Evolutionary conservation across 2,113 vertebrate species (phyloP).

Genomic region (Chitala chitala): DNA sequence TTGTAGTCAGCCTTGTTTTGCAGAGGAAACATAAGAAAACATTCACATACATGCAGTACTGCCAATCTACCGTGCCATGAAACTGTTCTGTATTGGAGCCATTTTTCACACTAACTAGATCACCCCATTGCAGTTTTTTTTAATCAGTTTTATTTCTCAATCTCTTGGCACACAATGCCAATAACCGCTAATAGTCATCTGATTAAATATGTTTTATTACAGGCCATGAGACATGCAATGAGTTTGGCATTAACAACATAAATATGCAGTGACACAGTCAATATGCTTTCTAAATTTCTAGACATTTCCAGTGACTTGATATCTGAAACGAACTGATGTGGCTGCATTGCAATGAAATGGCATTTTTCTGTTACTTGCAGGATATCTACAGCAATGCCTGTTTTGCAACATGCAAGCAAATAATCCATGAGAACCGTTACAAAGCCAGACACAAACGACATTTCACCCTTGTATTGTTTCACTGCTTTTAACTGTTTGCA

Average conservation of each 20-base stretch:
- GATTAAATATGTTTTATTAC: background rate
- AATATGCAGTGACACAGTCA: background rate
- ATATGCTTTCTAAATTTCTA: background rate
- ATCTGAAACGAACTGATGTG: conserved; percentile 16
- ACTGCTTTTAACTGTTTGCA: too few species aligned
- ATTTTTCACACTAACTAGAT: background rate
- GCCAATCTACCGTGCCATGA: too few species aligned
- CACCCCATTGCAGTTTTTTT: too few species aligned
- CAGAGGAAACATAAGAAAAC: background rate
- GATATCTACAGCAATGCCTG: background rate
- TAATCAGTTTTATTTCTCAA: too few species aligned
- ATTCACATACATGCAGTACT: background rate
- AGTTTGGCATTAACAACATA: background rate
- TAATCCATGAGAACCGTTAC: background rate
- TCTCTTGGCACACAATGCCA: too few species aligned
- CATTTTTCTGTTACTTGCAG: background rate
- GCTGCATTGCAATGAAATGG: conserved; percentile 29
- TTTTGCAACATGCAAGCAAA: background rate
- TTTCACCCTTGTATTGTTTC: too few species aligned
- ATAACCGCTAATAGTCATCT: background rate
- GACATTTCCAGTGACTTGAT: background rate
- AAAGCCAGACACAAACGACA: background rate
- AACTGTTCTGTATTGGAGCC: too few species aligned
- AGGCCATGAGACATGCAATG: background rate
- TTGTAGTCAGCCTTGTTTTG: background rate